These are phyloP conservation scores for Nipponia nippon DNA, from an alignment of 2,113 vertebrate species.

Conservation along the genomic window DNA sequence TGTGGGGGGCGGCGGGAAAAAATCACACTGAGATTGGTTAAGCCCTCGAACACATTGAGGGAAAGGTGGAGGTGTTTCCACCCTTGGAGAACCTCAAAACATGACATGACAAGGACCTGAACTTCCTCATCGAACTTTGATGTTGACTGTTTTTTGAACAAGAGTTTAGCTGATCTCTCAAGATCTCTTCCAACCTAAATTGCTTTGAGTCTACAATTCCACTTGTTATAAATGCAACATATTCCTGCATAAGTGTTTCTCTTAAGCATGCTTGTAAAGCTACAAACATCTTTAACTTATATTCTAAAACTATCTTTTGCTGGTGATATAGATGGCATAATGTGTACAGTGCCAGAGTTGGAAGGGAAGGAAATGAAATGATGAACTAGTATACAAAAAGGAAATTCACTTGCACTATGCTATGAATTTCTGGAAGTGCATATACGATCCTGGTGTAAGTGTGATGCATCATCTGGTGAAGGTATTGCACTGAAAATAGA, in stretches of 20 bases:
- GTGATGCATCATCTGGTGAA: constrained; percentile 41
- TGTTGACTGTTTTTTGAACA: neutral
- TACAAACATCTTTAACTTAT: neutral
- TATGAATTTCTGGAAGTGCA: constrained; percentile 65
- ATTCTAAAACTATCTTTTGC: neutral
- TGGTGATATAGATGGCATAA: neutral
- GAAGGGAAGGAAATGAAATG: constrained; percentile 31
- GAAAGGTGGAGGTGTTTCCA: neutral
- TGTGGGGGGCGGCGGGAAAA: rapidly evolving
- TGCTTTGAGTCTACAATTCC: neutral
- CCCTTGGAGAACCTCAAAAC: neutral
- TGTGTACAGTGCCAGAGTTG: neutral
- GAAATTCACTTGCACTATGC: constrained; percentile 44
- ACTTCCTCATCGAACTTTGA: neutral
- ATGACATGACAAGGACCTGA: neutral
- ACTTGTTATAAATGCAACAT: neutral
- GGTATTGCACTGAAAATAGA: constrained; percentile 50
- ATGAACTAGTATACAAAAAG: constrained; percentile 15
- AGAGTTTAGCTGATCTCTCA: neutral
- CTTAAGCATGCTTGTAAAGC: neutral
- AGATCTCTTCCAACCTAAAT: neutral
- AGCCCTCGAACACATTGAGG: neutral
- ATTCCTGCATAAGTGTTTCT: neutral
- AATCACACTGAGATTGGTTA: neutral
- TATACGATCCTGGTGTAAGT: neutral